Conservation (phyloP, 2,797 vertebrate genomes). For the Sebastes iracundus region DNA sequence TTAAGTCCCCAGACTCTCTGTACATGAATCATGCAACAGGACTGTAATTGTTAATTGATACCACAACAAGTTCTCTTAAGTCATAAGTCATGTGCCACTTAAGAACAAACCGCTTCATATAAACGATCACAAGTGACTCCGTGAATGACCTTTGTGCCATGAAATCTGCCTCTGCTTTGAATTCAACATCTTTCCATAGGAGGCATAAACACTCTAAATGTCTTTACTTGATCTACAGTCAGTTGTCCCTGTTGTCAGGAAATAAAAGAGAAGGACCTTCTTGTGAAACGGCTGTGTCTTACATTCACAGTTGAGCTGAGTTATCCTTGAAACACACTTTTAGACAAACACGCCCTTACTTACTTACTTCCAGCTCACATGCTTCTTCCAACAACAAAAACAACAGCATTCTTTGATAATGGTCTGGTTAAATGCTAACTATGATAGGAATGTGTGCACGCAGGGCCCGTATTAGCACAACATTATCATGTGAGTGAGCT, state of each 20-base stretch:
- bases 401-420: slow-evolving; percentile 65
- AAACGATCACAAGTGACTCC: not conserved
- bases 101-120: no score
- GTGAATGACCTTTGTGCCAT: not conserved
- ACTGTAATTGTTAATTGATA: no score
- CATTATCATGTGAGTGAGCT: slow-evolving; percentile 70
- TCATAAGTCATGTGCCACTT: no score
- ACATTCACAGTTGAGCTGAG: slow-evolving; percentile 1
- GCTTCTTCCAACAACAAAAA: slow-evolving; percentile 56
- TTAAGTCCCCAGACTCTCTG: no score
- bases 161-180: not conserved
- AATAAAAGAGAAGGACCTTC: not conserved
- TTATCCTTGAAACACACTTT: slow-evolving; percentile 31
- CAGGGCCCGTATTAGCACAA: slow-evolving; percentile 50
- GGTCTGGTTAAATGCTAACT: slow-evolving; percentile 63
- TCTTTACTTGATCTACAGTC: not conserved
- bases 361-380: slow-evolving; percentile 65
- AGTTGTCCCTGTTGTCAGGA: not conserved
- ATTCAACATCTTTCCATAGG: not conserved
- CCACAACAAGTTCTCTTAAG: no score
- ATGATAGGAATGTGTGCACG: slow-evolving; percentile 68
- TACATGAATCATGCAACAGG: no score
- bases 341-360: slow-evolving; percentile 25
- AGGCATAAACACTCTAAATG: not conserved
- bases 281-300: not conserved